These are phyloP conservation scores for Melikaiella ostensackeni DNA, from an alignment of 2,888 invertebrate species.

Conservation along the genomic window DNA sequence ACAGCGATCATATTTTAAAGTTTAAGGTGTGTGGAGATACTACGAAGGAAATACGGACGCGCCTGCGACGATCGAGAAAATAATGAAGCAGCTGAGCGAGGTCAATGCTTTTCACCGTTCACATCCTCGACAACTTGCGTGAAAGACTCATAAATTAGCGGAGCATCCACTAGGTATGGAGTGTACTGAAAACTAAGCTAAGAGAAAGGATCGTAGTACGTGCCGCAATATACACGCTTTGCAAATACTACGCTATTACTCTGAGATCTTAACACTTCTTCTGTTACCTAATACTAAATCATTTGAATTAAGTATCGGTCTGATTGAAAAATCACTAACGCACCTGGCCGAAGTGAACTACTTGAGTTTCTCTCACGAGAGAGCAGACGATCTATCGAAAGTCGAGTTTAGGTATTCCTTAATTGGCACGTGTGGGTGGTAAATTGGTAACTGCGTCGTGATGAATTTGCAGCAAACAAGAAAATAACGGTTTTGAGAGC, in stretches of 20 bases:
- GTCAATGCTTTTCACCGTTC: slow-evolving; percentile 44
- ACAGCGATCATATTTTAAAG: slow-evolving; percentile 5
- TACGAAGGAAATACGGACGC: not conserved
- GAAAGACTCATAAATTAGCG: slow-evolving; percentile 57
- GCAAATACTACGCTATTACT: slow-evolving; percentile 49
- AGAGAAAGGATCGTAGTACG: slow-evolving; percentile 54
- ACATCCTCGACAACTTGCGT: slow-evolving; percentile 50
- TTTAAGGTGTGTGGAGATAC: slow-evolving; percentile 11
- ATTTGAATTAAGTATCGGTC: slow-evolving; percentile 58
- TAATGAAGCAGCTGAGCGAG: slow-evolving; percentile 42
- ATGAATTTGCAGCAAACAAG: slow-evolving; percentile 6
- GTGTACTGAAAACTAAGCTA: slow-evolving; percentile 47
- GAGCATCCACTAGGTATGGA: slow-evolving; percentile 48
- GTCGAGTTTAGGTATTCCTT: slow-evolving; percentile 51
- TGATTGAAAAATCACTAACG: slow-evolving; percentile 52
- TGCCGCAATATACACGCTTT: slow-evolving; percentile 45
- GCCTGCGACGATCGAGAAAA: slow-evolving; percentile 35
- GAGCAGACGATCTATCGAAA: slow-evolving; percentile 51
- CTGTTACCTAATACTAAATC: slow-evolving; percentile 56
- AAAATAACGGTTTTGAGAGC: no score
- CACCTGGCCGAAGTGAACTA: slow-evolving; percentile 42
- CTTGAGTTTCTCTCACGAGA: slow-evolving; percentile 53
- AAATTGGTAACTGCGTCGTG: slow-evolving; percentile 41
- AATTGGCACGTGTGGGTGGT: slow-evolving; percentile 56
- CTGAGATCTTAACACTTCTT: slow-evolving; percentile 51